These are phyloP conservation scores for Chlorodrepanis virens DNA, from an alignment of 2,113 vertebrate genomes.

Conservation along the genomic window DNA sequence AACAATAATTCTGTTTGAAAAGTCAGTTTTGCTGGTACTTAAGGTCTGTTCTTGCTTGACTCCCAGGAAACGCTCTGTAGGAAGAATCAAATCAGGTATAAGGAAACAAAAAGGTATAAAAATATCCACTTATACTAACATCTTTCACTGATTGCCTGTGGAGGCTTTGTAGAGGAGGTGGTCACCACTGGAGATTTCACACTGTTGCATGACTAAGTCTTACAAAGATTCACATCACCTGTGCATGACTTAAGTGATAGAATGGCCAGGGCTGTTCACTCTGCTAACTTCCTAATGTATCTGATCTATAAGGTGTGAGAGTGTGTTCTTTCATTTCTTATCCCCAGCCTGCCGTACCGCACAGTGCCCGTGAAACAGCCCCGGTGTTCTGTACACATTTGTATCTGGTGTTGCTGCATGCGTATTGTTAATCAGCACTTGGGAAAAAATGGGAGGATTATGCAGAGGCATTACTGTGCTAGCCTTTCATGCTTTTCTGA, in stretches of 20 bases:
- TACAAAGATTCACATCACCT: background rate
- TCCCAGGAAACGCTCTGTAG: background rate
- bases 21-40: slow-evolving; percentile 33
- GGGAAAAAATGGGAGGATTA: background rate
- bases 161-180: background rate
- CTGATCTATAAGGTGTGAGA: background rate
- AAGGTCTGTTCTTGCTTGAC: slow-evolving; percentile 18
- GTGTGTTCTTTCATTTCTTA: background rate
- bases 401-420: background rate
- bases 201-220: slow-evolving; percentile 1
- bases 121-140: background rate
- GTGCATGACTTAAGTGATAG: background rate
- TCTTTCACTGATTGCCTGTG: background rate
- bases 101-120: slow-evolving; percentile 43
- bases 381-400: background rate
- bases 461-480: background rate
- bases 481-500: background rate
- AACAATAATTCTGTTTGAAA: slow-evolving; percentile 15
- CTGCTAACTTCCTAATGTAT: background rate
- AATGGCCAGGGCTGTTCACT: background rate
- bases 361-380: background rate
- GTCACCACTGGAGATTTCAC: background rate
- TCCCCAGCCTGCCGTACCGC: background rate
- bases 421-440: background rate
- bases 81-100: slow-evolving; percentile 48